Base-by-base conservation (phyloP, 2,888 invertebrate genomes). In the Melangyna quadrimaculata region DNA sequence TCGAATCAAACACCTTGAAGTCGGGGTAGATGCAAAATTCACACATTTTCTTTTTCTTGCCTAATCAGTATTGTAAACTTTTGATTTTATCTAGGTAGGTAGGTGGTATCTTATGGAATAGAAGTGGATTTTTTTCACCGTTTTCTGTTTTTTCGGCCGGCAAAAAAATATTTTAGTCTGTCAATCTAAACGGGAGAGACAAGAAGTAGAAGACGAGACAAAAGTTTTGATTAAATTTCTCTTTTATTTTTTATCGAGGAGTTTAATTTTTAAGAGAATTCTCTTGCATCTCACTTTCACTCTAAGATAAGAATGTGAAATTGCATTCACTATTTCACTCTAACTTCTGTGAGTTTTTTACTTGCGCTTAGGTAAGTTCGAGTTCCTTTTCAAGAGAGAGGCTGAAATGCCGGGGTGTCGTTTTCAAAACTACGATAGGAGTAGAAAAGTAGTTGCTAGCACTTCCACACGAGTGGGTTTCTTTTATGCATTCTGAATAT, bases 321-420 rank as follows among this genome's bases (percentile, higher is more conserved):
- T 59, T 53, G 22, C 22, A 84, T 84, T 84, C 84, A 84, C 84
- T 84, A 67, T 84, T 84, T 84, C 84, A 75, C 43, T 84, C 67
- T 24, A 63, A 22, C 71, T 29, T 12, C 8, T 45, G 17, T 32
- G 12, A 12, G 6, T 22, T 10, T 22, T 27, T 51, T 7, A 8
- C 0, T 8, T 51, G 22, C 6, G 51, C 51, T 51, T 14, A 14
- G 22, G 24, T 51, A 24, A 51, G 24, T 51, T 51, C 1, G 12
- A 5, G 14, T 12, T 51, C 8, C 1, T 3, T 27, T 1, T n/a
- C n/a, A 51, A 48, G 27, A 51, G 24, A 51, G 51, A 51, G 0
- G 2, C 19, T 19, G 45, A 19, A 48, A n/a, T 24, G 8, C 1
- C 0, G 51, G 7, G 51, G 3, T 51, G 51, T 14, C 48, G 22